These are phyloP conservation scores for Stenodera caucasica DNA, from an alignment of 2,888 invertebrate genomes.

Conservation along the genomic window DNA sequence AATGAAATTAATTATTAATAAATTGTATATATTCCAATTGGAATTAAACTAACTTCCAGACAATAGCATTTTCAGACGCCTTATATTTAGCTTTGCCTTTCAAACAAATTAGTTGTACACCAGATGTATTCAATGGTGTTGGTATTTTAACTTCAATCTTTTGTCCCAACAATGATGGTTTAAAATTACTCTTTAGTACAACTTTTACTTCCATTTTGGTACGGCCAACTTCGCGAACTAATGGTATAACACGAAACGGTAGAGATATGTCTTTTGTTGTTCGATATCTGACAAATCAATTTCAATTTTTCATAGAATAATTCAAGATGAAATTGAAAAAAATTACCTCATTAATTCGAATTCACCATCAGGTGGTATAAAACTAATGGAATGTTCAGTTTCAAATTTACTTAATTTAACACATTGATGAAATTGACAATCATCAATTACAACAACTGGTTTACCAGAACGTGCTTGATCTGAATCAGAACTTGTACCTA, in stretches of 20 bases:
- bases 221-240: constrained; percentile 96
- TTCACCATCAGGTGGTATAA: constrained; percentile 99
- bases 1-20: constrained; percentile 29
- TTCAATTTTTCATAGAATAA: too few species aligned
- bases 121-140: constrained; percentile 97
- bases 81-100: constrained; percentile 99
- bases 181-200: constrained; percentile 98
- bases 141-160: constrained; percentile 99
- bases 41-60: constrained; percentile 69
- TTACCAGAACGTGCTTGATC: constrained; percentile 91
- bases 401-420: constrained; percentile 99
- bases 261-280: constrained; percentile 99
- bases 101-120: constrained; percentile 97
- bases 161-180: constrained; percentile 95
- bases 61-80: constrained; percentile 98
- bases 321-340: constrained; percentile 11
- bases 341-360: constrained; percentile 97
- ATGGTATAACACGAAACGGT: constrained; percentile 98
- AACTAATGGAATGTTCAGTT: constrained; percentile 99
- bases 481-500: constrained; percentile 66
- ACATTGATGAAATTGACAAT: constrained; percentile 99
- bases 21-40: constrained; percentile 1
- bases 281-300: constrained; percentile 75
- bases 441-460: constrained; percentile 99
- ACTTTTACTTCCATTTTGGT: constrained; percentile 99